Percentiles rank a stretch among this genome's conserved stretches.
These are phyloP conservation scores for Ormyrus nitidulus DNA, from an alignment of 2,888 invertebrate genomes.

Conservation along the genomic window DNA sequence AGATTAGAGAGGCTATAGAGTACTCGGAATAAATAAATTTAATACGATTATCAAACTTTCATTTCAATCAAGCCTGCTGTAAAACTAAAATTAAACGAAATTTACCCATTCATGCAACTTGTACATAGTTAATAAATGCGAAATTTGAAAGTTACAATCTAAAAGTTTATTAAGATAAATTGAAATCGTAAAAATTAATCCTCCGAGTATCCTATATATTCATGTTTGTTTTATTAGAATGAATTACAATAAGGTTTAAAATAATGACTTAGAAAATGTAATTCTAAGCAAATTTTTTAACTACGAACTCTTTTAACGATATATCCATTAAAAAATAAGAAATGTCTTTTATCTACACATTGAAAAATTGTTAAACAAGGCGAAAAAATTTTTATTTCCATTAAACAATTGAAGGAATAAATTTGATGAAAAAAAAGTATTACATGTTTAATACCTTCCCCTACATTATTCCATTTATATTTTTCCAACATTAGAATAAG, in stretches of 20 bases:
- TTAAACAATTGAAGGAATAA: too few relatives aligned
- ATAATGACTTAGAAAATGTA: neutral
- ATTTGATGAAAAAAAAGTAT: constrained; percentile 10
- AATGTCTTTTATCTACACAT: constrained; percentile 5
- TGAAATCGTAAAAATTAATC: neutral
- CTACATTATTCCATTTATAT: too few relatives aligned
- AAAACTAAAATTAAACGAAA: too few relatives aligned
- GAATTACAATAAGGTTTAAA: too few relatives aligned
- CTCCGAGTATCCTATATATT: neutral
- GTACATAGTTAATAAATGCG: too few relatives aligned
- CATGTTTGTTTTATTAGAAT: constrained; percentile 4
- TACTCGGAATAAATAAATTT: too few relatives aligned
- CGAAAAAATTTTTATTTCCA: constrained; percentile 22
- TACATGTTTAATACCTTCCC: neutral
- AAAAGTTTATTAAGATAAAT: neutral
- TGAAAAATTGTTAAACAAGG: neutral
- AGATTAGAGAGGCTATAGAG: too few relatives aligned
- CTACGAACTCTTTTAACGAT: neutral
- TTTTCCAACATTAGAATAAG: too few relatives aligned
- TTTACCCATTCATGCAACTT: too few relatives aligned
- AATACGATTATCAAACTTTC: too few relatives aligned
- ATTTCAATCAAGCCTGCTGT: too few relatives aligned
- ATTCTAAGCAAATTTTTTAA: neutral
- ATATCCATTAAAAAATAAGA: neutral
- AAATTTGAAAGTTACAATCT: too few relatives aligned